Evolutionary conservation across 2,113 vertebrate genomes (phyloP).

Genomic region (Protobothrops mucrosquamatus): DNA sequence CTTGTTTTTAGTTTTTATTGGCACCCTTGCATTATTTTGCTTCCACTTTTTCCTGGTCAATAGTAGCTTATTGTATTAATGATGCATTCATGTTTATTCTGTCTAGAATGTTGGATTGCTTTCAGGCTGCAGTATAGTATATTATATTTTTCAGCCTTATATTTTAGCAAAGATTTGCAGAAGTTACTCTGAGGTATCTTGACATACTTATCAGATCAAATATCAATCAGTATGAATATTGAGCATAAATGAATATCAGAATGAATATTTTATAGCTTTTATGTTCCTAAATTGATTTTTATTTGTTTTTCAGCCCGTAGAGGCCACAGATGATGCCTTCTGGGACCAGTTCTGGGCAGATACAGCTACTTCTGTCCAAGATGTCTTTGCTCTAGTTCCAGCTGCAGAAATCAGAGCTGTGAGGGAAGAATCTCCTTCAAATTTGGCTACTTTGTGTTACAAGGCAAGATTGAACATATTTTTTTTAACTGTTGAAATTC

Average conservation of each 20-base stretch:
- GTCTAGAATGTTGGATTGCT: not conserved
- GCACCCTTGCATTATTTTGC: not conserved
- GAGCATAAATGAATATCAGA: not conserved
- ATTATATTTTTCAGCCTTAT: not conserved
- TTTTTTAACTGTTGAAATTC: not conserved
- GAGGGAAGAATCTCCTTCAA: constrained; percentile 95
- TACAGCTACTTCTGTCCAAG: constrained; percentile 92
- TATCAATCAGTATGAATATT: not conserved
- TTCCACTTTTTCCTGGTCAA: not conserved
- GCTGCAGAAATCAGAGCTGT: constrained; percentile 97
- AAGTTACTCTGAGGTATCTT: not conserved
- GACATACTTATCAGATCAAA: not conserved
- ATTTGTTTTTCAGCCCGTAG: constrained; percentile 82
- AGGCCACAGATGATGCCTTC: constrained; percentile 95
- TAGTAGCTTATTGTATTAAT: not conserved
- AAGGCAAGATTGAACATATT: constrained; percentile 75
- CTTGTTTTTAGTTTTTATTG: not conserved
- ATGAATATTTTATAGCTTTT: not conserved
- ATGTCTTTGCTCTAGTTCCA: constrained; percentile 95
- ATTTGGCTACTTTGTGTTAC: constrained; percentile 95
- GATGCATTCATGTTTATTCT: not conserved
- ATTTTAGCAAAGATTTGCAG: not conserved
- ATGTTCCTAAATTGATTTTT: not conserved
- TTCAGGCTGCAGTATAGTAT: not conserved
- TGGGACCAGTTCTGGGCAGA: constrained; percentile 99